A percentile compares a stretch with the other conserved stretches of the same genome.
phyloP scores from a whole-genome alignment of 2,797 vertebrate genomes.

The Poeciliopsis turneri region DNA sequence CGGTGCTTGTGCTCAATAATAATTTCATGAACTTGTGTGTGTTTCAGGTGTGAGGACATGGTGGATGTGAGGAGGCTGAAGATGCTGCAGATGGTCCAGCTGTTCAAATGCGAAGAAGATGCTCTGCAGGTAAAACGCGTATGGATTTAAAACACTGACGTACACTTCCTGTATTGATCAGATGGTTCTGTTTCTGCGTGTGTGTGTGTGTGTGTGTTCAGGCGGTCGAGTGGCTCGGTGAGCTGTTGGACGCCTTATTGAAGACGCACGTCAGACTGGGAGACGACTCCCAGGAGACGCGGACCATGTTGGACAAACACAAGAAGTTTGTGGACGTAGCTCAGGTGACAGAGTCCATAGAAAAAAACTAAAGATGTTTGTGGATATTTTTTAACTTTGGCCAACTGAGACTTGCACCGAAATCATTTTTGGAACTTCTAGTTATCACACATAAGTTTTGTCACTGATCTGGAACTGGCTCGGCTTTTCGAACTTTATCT shows the following conservation, averaged over 20 bases:
- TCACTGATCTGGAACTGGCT: neutral
- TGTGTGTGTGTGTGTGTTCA: conserved; percentile 48
- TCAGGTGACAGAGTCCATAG: conserved; percentile 81
- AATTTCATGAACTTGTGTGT: conserved; percentile 1
- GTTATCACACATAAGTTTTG: neutral
- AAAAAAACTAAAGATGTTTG: neutral
- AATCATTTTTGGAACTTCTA: too few relatives aligned
- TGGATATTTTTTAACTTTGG: too few relatives aligned
- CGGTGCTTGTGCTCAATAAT: neutral
- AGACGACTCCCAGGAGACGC: conserved; percentile 93
- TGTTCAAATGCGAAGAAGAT: conserved; percentile 99
- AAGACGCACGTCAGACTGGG: conserved; percentile 95
- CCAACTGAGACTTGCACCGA: neutral
- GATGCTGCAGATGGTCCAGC: conserved; percentile 99
- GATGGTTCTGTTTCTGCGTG: neutral
- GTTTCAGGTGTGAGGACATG: conserved; percentile 96
- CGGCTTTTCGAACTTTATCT: neutral
- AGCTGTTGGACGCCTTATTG: conserved; percentile 93
- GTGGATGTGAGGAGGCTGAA: conserved; percentile 96
- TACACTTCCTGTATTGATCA: neutral
- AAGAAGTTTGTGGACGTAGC: conserved; percentile 98
- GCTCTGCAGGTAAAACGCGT: conserved; percentile 88
- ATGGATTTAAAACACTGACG: neutral
- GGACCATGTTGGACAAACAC: conserved; percentile 96
- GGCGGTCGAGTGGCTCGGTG: conserved; percentile 96